Conservation (phyloP, 2,888 invertebrate genomes). For the Oligia latruncula region DNA sequence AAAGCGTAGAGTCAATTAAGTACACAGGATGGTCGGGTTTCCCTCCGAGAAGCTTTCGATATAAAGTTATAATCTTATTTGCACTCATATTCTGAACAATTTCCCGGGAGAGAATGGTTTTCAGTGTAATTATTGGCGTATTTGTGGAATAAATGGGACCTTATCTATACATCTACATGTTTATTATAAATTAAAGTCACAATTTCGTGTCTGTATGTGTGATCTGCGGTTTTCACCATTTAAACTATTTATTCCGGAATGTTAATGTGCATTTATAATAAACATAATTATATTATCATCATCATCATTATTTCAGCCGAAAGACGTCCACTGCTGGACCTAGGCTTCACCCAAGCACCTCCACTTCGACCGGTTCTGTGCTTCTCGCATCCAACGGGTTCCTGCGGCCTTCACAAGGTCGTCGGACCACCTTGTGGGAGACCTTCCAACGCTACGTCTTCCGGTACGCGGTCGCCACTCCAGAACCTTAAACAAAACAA, state of each 20-base stretch:
- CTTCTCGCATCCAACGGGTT: too few relatives aligned
- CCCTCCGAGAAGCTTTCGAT: conserved; percentile 39
- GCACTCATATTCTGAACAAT: conserved; percentile 34
- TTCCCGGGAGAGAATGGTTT: conserved; percentile 40
- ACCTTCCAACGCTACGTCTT: too few relatives aligned
- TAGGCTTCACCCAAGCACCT: too few relatives aligned
- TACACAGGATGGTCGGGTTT: conserved; percentile 12
- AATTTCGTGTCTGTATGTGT: neutral
- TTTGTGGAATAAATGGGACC: conserved; percentile 3
- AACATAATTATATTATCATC: too few relatives aligned
- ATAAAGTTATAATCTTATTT: conserved; percentile 63
- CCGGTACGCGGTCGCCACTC: too few relatives aligned
- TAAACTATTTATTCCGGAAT: neutral
- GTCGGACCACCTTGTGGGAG: too few relatives aligned
- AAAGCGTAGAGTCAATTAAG: conserved; percentile 27
- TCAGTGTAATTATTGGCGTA: conserved; percentile 18
- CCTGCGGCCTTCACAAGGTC: too few relatives aligned
- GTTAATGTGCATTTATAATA: too few relatives aligned
- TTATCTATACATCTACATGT: neutral
- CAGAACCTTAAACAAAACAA: too few relatives aligned
- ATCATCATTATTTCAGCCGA: too few relatives aligned
- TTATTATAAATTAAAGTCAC: neutral
- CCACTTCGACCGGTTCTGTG: too few relatives aligned
- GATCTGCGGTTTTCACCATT: neutral
- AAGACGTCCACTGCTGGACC: too few relatives aligned